Evolutionary conservation across 2,888 invertebrate genomes (phyloP), one percentile per base, ranked within the genome.

Genomic region (Tanytarsus gracilentus): DNA sequence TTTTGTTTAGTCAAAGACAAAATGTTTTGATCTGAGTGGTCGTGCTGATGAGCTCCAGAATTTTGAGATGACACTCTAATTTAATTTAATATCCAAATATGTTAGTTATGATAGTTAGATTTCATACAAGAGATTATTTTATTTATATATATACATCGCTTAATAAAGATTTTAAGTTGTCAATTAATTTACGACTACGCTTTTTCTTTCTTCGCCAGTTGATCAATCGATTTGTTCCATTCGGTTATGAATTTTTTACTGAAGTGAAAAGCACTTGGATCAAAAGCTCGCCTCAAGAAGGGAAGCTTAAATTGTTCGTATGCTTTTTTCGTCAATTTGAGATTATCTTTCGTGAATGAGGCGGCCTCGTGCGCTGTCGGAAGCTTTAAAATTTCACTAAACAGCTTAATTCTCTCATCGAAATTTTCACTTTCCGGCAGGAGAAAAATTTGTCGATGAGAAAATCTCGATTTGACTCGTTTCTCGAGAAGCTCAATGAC

Each of bases 401-500:
- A 77, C 1, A 83, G 68, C 21, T 77, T 69, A 4, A 76, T 66
- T 64, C 80, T 79, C 11, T 76, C 75, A 1, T 80, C 76, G 62
- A 86, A 80, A 0, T 78, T 74, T 9, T 74, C 69, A 18, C 74
- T 73, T 59, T 68, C 69, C 36, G 86, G 83, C 67, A 88, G 86
- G 16, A 96, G 72, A 69, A 89, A 86, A 62, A 95, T 84, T 70
- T 93, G 90, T 0, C 95, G 79, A 71, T 95, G 94, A 0, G 96
- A 96, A 76, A 95, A 97, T 26, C 96, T 78, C 0, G 95, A 95
- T 69, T 93, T 94, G 0, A 97, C 96, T 11, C 97, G 78, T 71
- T 97, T 97, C 69, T 97, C 97, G 55, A 97, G 74, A 2, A 94
- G 73, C 68, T 96, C 95, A 66, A 91, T 84, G 0, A 95, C 89